Evolutionary conservation across 2,888 invertebrate genomes (phyloP), one percentile per base, ranked within the genome.

Genomic region (Altica lythri): DNA sequence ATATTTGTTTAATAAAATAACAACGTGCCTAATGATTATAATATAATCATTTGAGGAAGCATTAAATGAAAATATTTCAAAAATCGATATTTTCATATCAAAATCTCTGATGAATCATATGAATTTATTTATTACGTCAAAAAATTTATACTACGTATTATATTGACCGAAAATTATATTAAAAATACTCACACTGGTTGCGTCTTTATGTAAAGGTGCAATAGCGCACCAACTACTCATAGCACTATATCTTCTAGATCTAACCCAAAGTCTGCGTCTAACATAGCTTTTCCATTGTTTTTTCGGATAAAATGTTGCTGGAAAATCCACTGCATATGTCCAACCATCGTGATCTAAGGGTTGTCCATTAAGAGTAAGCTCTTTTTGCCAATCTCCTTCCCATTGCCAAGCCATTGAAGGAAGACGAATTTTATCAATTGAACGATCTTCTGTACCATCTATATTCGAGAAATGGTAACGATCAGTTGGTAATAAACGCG

Each of bases 391-490:
- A 63, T 93, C 92, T 2, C 91, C 91, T 78, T 96, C 95, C 95
- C 95, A 96, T 69, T 92, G 90, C 95, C 95, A 96, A 10, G 93
- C 92, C 86, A 92, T 89, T 0, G 95, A 94, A 4, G 95, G 95
- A 38, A 95, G 77, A 58, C 90, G 81, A 55, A 95, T 91, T 73
- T 86, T 86, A 67, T 90, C 88, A 61, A 90, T 87, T 22, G 87
- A 84, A 53, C 92, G 81, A 67, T 91, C 89, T 25, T 84, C 81
- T 5, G 84, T 83, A 4, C 95, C 95, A 80, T 93, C 92, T 67
- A 83, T 84, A 64, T 86, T 90, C 9, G 94, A 95, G 79, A 90
- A 95, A 67, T 85, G 86, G 69, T 86, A 89, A 59, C 95, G 83
- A 74, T 95, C 95, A 12, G 94, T 94, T 8, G 93, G 95, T 27